Conservation (phyloP, 2,888 invertebrate species). For the Agrenia bidenticulata region DNA sequence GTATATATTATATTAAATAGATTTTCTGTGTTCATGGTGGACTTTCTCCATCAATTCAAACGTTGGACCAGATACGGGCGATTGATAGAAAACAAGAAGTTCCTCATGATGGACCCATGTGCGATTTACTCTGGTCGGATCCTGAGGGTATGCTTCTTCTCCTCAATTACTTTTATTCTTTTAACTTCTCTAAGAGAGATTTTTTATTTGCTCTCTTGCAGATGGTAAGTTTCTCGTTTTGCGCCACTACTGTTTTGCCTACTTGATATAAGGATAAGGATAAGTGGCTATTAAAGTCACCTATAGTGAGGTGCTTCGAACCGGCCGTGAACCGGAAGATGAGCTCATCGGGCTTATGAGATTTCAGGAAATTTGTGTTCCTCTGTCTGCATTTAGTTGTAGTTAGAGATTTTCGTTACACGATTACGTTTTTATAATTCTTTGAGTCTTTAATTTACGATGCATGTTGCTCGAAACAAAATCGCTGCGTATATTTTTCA, state of each 20-base stretch:
- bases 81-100: slow-evolving; percentile 99
- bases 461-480: too few species aligned
- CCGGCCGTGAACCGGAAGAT: too few species aligned
- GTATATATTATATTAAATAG: slow-evolving; percentile 56
- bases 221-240: slow-evolving; percentile 17
- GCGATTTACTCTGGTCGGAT: slow-evolving; percentile 98
- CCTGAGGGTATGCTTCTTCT: slow-evolving; percentile 75
- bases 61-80: slow-evolving; percentile 95
- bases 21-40: slow-evolving; percentile 99
- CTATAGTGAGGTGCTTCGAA: too few species aligned
- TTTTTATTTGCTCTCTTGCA: slow-evolving; percentile 10
- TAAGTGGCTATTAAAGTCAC: too few species aligned
- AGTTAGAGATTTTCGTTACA: too few species aligned
- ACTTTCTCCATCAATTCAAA: slow-evolving; percentile 96
- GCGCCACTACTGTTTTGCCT: not conserved
- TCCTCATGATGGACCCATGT: slow-evolving; percentile 98
- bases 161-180: slow-evolving; percentile 25
- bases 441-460: too few species aligned
- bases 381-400: too few species aligned
- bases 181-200: slow-evolving; percentile 5
- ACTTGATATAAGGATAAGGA: slow-evolving; percentile 1
- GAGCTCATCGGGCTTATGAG: too few species aligned
- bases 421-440: too few species aligned
- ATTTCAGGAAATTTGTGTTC: too few species aligned
- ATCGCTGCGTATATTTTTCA: too few species aligned